phyloP scores from a whole-genome alignment of 2,113 vertebrate species.

The Tyto alba region DNA sequence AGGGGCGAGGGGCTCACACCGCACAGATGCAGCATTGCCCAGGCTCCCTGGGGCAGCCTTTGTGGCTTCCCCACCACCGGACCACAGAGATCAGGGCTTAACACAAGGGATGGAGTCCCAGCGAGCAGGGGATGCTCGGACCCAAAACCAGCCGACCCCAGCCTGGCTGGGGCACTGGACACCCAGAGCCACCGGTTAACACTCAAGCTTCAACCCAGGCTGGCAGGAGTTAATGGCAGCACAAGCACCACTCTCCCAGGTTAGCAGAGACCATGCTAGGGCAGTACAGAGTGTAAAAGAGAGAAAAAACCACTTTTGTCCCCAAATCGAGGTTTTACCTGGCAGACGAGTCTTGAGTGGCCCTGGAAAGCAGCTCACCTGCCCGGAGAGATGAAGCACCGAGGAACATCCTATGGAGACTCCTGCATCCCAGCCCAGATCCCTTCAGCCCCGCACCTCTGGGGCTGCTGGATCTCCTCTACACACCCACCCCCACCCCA shows the following conservation, averaged over 20 bases:
- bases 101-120: too few species aligned
- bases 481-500: too few species aligned
- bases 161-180: not conserved
- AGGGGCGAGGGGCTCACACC: not conserved
- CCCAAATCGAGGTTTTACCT: not conserved
- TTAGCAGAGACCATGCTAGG: not conserved
- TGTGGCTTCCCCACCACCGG: accelerated
- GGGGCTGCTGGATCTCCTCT: too few species aligned
- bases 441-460: not conserved
- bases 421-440: not conserved
- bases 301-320: not conserved
- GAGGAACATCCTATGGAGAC: accelerated
- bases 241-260: not conserved
- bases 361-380: not conserved
- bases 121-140: not conserved
- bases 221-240: not conserved
- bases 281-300: not conserved
- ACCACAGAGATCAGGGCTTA: accelerated
- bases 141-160: accelerated
- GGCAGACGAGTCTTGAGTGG: not conserved
- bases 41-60: too few species aligned
- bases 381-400: not conserved
- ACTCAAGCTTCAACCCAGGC: not conserved
- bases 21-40: not conserved
- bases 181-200: not conserved